A percentile compares a stretch with the other conserved stretches of the same genome.
Conservation (phyloP, 2,888 invertebrate species). For the Phoenoteleia sp. region DNA sequence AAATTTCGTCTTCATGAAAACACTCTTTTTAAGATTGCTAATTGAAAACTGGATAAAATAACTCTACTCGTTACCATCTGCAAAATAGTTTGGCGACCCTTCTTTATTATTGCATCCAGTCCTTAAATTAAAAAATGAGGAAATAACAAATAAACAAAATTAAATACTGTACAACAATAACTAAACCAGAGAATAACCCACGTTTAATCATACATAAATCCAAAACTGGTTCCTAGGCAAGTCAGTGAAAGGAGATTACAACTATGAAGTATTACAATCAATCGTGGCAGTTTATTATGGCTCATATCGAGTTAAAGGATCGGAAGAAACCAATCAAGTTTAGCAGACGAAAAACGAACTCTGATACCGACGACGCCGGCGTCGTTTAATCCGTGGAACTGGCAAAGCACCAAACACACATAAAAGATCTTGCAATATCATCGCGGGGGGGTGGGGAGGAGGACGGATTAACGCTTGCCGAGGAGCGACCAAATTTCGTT, state of each 20-base stretch:
- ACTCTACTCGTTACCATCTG: too few relatives aligned
- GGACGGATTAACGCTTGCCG: constrained; percentile 51
- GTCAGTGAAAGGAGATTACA: constrained; percentile 7
- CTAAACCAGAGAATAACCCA: too few relatives aligned
- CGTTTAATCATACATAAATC: too few relatives aligned
- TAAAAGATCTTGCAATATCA: constrained; percentile 64
- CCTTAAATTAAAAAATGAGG: too few relatives aligned
- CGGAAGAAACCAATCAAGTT: constrained; percentile 68
- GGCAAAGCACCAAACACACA: constrained; percentile 68
- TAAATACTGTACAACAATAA: too few relatives aligned
- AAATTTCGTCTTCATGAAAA: too few relatives aligned
- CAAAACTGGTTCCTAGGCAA: too few relatives aligned
- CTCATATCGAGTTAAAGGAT: constrained; percentile 56
- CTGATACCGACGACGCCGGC: constrained; percentile 49
- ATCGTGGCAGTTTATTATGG: constrained; percentile 51
- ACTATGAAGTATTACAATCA: constrained; percentile 37
- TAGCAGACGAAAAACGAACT: constrained; percentile 54
- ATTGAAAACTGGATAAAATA: too few relatives aligned
- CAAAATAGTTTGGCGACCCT: too few relatives aligned
- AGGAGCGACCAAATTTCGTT: constrained; percentile 51
- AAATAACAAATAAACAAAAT: too few relatives aligned
- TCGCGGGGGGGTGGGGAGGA: constrained; percentile 20
- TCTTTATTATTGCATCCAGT: too few relatives aligned
- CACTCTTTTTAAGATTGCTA: too few relatives aligned
- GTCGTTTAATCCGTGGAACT: constrained; percentile 61